A percentile compares a stretch with the other conserved stretches of the same genome.
These are phyloP conservation scores for Aspidiotus rigidus DNA, from an alignment of 2,888 invertebrate genomes.

Conservation along the genomic window DNA sequence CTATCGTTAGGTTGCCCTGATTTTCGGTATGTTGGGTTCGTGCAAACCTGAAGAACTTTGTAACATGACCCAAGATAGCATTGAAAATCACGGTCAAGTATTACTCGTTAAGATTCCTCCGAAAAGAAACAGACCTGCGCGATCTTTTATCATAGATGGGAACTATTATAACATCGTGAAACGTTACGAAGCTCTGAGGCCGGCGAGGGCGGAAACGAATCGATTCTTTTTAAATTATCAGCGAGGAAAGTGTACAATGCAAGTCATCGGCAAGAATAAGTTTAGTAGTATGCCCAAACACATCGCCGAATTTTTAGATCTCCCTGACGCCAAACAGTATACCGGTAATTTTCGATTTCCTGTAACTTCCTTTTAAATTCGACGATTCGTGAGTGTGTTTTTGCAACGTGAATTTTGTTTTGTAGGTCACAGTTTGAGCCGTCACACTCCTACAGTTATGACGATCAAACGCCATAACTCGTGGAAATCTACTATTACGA, in stretches of 20 bases:
- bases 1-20: conserved; percentile 1
- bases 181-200: background rate
- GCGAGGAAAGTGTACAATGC: conserved; percentile 1
- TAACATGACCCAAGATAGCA: background rate
- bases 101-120: background rate
- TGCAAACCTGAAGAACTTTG: background rate
- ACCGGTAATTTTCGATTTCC: background rate
- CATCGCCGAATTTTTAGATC: conserved; percentile 7
- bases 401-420: too few species aligned
- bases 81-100: background rate
- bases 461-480: too few species aligned
- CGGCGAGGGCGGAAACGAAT: background rate
- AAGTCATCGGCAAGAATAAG: conserved; percentile 10
- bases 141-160: background rate
- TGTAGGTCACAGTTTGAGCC: too few species aligned
- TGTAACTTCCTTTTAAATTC: too few species aligned
- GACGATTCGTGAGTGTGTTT: too few species aligned
- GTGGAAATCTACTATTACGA: too few species aligned
- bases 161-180: background rate
- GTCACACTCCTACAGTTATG: too few species aligned
- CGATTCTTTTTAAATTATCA: conserved; percentile 3
- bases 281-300: background rate
- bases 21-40: background rate
- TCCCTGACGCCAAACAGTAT: background rate
- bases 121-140: background rate